phyloP scores from a whole-genome alignment of 2,113 vertebrate genomes.

The Tringa solitaria region DNA sequence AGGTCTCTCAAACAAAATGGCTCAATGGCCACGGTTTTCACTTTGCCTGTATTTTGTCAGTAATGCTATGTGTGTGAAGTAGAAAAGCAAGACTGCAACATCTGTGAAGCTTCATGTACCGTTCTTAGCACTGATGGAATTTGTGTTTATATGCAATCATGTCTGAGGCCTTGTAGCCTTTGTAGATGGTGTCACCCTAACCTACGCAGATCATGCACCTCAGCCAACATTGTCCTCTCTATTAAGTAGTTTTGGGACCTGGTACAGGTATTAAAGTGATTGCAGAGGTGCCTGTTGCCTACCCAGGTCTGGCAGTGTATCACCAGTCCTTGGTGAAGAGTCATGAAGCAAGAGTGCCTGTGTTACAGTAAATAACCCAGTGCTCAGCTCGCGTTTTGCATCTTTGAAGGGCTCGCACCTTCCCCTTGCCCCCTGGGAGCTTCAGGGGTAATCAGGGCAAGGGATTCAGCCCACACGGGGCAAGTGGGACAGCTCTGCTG shows the following conservation, averaged over 20 bases:
- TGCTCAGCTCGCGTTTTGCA: not conserved
- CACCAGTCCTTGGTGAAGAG: not conserved
- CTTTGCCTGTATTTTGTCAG: not conserved
- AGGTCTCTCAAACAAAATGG: not conserved
- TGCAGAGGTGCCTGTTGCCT: not conserved
- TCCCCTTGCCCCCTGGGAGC: not conserved
- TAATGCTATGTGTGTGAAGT: not conserved
- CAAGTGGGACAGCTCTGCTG: not conserved
- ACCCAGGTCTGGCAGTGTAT: not conserved
- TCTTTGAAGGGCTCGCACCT: not conserved
- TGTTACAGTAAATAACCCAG: not conserved
- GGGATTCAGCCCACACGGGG: fast-evolving
- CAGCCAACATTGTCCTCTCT: not conserved
- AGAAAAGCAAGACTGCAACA: not conserved
- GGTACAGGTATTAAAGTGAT: not conserved
- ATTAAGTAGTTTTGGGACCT: not conserved
- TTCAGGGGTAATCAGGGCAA: not conserved
- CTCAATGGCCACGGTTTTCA: not conserved
- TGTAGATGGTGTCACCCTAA: not conserved
- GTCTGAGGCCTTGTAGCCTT: not conserved
- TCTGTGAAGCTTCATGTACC: not conserved
- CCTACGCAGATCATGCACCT: not conserved
- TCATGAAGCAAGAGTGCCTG: not conserved
- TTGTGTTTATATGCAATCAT: not conserved
- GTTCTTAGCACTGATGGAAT: not conserved